Base-by-base conservation (phyloP, 2,888 invertebrate species). In the Stenchaetothrips biformis region DNA sequence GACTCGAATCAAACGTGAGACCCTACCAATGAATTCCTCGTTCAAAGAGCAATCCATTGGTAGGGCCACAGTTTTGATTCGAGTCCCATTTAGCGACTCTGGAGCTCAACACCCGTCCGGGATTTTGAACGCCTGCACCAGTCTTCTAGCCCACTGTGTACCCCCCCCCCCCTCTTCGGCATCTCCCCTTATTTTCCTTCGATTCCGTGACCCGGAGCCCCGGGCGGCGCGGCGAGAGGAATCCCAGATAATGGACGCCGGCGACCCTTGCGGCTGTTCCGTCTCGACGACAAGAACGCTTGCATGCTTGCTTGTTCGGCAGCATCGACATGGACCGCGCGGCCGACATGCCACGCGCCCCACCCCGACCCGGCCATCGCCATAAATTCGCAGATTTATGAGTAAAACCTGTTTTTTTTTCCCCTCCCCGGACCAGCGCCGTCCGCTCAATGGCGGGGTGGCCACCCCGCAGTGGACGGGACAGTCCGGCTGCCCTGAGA, bases 321-420 rank as follows among this genome's bases (percentile, higher is more conserved):
- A 9, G 53, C 53, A 7, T 16, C 16, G 6, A 18, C 59, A 59
- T 13, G 59, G 59, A 59, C 4, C 21, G 25, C 21, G 11, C 67
- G 7, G 7, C 67, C 13, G 16, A 9, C 9, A 13, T 53, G 53
- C 13, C 9, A 13, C 13, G 4, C 53, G 4, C 13, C 53, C 53
- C 53, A 0, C 53, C 13, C 53, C 53, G 16, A 18, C 53, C 18
- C 59, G 59, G 16, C 59, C 59, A 18, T 16, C 16, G 13, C 67
- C 67, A 74, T 74, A 74, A 74, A 74, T 74, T 74, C 67, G 21
- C 25, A 25, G 67, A 74, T 74, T 74, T 74, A 74, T 74, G 67
- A 74, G 21, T 21, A 25, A 74, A 74, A 74, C 25, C 21, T 21
- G 25, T 25, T 21, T 74, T 74, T 74, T 21, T 21, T n/a, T 49